Evolutionary conservation across 92 coral and sea anemone genomes (phyloP).

Genomic region (Epizoanthus illoricatus): DNA sequence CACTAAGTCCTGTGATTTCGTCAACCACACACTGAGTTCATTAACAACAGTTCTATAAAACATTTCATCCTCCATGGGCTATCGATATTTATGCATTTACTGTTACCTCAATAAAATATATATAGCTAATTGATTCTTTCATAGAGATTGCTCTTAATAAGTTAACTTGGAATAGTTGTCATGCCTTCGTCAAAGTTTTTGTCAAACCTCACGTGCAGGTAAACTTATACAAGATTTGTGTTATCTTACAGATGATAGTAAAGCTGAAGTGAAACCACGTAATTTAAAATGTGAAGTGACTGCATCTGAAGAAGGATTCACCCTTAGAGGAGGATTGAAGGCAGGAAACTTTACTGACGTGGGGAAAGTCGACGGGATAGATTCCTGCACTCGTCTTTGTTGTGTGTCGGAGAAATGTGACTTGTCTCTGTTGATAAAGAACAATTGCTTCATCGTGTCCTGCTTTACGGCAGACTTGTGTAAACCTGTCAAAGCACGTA

Average conservation of each 20-base stretch:
- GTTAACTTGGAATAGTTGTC: too few species aligned
- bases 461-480: constrained; percentile 85
- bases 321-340: constrained; percentile 83
- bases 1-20: too few species aligned
- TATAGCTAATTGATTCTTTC: too few species aligned
- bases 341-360: constrained; percentile 95
- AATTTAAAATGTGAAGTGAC: constrained; percentile 83
- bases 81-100: too few species aligned
- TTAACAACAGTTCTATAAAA: too few species aligned
- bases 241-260: constrained; percentile 44
- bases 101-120: too few species aligned
- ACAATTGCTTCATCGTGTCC: constrained; percentile 85
- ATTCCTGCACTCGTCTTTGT: constrained; percentile 85
- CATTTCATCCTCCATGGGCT: too few species aligned
- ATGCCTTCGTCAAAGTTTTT: too few species aligned
- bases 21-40: too few species aligned
- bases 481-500: constrained; percentile 75
- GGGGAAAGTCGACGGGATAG: constrained; percentile 83
- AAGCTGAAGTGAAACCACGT: constrained; percentile 67
- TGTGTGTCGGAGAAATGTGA: constrained; percentile 94
- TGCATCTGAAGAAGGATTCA: constrained; percentile 79
- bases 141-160: too few species aligned
- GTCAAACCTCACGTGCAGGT: too few species aligned
- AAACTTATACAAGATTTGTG: too few species aligned
- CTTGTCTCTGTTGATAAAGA: constrained; percentile 78